Evolutionary conservation across 2,888 invertebrate species (phyloP).

Genomic region (Craniophora ligustri): DNA sequence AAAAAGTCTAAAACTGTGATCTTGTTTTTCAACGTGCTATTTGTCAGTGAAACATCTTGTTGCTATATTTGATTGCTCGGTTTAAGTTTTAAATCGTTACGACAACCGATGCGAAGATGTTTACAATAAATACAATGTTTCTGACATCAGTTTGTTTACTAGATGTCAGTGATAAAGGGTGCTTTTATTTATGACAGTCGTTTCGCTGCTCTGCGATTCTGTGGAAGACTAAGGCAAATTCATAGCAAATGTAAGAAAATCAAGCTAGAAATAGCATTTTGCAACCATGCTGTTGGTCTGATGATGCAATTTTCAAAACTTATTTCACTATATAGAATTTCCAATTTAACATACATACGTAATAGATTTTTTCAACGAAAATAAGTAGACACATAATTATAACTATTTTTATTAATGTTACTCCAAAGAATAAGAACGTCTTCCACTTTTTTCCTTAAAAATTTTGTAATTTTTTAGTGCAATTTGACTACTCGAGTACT

Average conservation of each 20-base stretch:
- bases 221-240: not conserved
- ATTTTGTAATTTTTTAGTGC: too few relatives aligned
- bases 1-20: too few relatives aligned
- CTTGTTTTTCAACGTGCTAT: not conserved
- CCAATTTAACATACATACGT: too few relatives aligned
- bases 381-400: too few relatives aligned
- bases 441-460: too few relatives aligned
- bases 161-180: conserved; percentile 34
- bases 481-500: too few relatives aligned
- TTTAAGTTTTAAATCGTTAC: conserved; percentile 4
- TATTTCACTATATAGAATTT: too few relatives aligned
- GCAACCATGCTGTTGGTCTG: not conserved
- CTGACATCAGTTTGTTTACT: conserved; percentile 24
- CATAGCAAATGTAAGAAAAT: not conserved
- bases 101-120: conserved; percentile 11
- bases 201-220: conserved; percentile 4
- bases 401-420: too few relatives aligned
- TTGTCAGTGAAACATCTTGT: conserved; percentile 11
- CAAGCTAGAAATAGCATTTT: too few relatives aligned
- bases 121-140: conserved; percentile 10
- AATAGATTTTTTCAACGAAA: too few relatives aligned
- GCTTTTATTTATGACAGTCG: conserved; percentile 36
- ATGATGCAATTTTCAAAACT: too few relatives aligned
- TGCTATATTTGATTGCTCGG: not conserved
- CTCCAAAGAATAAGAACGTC: too few relatives aligned